Base-by-base conservation (phyloP, 2,797 vertebrate genomes). In the Eupleurogrammus muticus region DNA sequence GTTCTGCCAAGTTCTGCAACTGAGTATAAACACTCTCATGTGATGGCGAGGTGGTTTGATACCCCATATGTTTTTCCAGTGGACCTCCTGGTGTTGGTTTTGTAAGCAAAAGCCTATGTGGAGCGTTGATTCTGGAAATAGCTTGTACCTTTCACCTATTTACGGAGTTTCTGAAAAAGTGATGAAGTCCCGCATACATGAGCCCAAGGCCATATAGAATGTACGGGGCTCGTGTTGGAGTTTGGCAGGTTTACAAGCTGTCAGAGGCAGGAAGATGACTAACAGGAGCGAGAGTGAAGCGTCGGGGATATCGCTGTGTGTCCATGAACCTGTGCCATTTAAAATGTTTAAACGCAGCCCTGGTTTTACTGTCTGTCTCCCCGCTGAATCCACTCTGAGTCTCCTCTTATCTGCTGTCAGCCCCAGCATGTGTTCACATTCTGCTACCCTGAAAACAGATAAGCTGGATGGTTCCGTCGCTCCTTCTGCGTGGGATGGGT, bases 131-230 rank as follows among this genome's bases (percentile, higher is more conserved):
- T 70, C 63, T 76, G 57, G 58, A 82, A 84, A 82, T 71, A 83
- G 55, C 70, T 47, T 47, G 17, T 38, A 81, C 64, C 64, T 81
- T 73, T 89, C 73, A 84, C 73, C 66, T 56, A 80, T 71, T 75
- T 80, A 67, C 13, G 71, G 50, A 62, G 28, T 75, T 76, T 36
- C 40, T 50, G n/a, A 49, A 28, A 74, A 75, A 32, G n/a, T 71
- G 24, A 47, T 4, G 13, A 64, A 42, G 2, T 53, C 14, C 44
- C 23, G 24, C 35, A 60, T 44, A 48, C 44, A 63, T 50, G 49
- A 53, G 32, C 63, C 56, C 28, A 56, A 51, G 17, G 21, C 34
- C 36, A 64, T 32, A 23, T 42, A 14, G 9, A 14, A 13, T 47
- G 38, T 40, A 17, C 57, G 56, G 36, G 70, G 49, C 67, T 63